phyloP scores from a whole-genome alignment of 1,140 invertebrate genomes.

The Dolichoris vasculosae region DNA sequence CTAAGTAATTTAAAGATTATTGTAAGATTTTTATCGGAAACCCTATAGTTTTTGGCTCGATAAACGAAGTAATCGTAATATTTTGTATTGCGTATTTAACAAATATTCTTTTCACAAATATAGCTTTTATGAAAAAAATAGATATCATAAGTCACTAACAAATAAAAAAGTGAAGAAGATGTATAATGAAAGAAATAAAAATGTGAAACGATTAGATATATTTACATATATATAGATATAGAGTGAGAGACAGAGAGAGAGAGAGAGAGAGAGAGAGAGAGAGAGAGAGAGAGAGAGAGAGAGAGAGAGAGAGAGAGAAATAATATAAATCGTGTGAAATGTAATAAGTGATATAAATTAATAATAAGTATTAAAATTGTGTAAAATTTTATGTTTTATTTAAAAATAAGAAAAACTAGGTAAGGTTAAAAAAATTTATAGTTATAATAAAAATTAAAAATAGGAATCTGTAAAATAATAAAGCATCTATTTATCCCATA shows the following conservation, averaged over 20 bases:
- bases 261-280: background rate
- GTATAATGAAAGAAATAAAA: background rate
- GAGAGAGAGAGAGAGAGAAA: background rate
- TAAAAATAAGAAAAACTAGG: too few species aligned
- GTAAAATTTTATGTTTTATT: too few species aligned
- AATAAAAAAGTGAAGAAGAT: background rate
- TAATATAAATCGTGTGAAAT: background rate
- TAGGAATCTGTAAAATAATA: too few species aligned
- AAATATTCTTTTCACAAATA: constrained; percentile 26
- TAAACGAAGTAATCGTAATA: background rate
- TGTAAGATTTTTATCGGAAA: constrained; percentile 6
- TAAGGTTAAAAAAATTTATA: too few species aligned
- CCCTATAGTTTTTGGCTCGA: constrained; percentile 7
- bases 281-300: background rate
- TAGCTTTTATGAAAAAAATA: background rate
- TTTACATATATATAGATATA: too few species aligned
- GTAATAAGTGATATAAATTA: background rate
- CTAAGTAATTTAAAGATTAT: background rate
- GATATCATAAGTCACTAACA: background rate
- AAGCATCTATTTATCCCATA: too few species aligned
- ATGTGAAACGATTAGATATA: too few species aligned
- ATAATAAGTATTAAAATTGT: too few species aligned
- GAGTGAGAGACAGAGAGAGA: background rate
- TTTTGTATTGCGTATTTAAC: background rate
- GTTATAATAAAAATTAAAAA: too few species aligned